Base-by-base conservation (phyloP, 1,140 invertebrate genomes). In the Bactericera cockerelli region DNA sequence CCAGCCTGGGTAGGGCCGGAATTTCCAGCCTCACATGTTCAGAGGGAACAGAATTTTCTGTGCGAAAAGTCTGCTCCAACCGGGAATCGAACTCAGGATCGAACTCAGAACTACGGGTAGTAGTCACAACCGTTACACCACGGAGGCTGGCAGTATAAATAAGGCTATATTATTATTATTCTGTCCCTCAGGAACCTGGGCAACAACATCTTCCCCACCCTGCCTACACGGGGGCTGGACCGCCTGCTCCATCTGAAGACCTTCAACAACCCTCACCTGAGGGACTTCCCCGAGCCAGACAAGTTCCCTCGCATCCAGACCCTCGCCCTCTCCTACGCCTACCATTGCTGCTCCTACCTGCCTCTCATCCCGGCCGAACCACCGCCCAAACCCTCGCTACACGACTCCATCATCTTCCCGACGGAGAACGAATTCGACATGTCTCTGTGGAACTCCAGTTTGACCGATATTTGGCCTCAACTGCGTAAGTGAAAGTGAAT, bases 281-380 rank as follows among this genome's bases (percentile, higher is more conserved):
- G 83, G 33, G 88, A 91, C 63, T 96, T 96, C 70, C 92, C 93
- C 3, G 75, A 82, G 0, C 87, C 89, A 0, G 83, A 89, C 57
- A 76, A 79, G 16, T 93, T 97, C 71, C 93, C 92, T 0, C 75
- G 83, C 8, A 88, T 95, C 39, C 80, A 86, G 59, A 71, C 68
- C 1, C 68, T 83, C 62, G 82, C 89, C 11, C 70, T 96, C 2
- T 89, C 91, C 0, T 97, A 96, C 70, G 92, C 93, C 59, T 98
- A 97, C 73, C 93, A 97, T 69, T 98, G 93, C 72, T 98, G 93
- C 71, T 83, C 88, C 59, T 97, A 93, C 71, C 72, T 91, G 60
- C 79, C 84, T 1, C 67, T 84, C 54, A 74, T 76, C 57, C 70
- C 68, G 22, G 71, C 65, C 57, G 73, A 67, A 65, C 71, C 74